phyloP scores from a whole-genome alignment of 2,113 vertebrate species.

The Girardinichthys multiradiatus region DNA sequence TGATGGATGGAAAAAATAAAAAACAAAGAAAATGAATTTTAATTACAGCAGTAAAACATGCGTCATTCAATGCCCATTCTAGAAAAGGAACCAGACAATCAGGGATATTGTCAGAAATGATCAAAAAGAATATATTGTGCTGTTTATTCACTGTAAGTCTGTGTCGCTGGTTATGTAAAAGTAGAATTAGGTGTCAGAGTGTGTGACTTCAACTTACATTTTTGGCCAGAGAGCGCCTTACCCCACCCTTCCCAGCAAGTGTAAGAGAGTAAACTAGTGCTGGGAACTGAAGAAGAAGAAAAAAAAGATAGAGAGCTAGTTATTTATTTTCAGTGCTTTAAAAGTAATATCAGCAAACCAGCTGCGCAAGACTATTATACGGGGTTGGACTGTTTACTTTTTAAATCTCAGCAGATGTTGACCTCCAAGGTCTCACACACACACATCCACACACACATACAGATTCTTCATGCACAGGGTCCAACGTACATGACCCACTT shows the following conservation, averaged over 20 bases:
- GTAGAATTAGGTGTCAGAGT: slow-evolving; percentile 75
- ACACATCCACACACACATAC: slow-evolving; percentile 17
- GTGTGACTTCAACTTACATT: slow-evolving; percentile 71
- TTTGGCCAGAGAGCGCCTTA: slow-evolving; percentile 80
- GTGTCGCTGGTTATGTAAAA: slow-evolving; percentile 73
- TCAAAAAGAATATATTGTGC: slow-evolving; percentile 66
- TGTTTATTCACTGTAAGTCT: slow-evolving; percentile 77
- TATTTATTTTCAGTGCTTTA: slow-evolving; percentile 65
- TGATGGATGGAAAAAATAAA: slow-evolving; percentile 35
- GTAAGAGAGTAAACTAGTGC: slow-evolving; percentile 44
- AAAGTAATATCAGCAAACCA: slow-evolving; percentile 37
- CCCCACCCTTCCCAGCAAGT: slow-evolving; percentile 60
- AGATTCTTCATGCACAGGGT: slow-evolving; percentile 61
- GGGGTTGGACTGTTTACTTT: slow-evolving; percentile 38
- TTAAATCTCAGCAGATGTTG: slow-evolving; percentile 50
- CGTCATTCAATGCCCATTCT: slow-evolving; percentile 45
- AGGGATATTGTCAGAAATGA: slow-evolving; percentile 78
- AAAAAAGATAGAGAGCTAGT: slow-evolving; percentile 34
- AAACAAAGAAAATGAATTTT: slow-evolving; percentile 51
- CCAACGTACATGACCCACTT: slow-evolving; percentile 54
- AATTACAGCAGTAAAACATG: slow-evolving; percentile 55
- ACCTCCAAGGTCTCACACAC: slow-evolving; percentile 35
- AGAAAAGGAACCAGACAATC: slow-evolving; percentile 76
- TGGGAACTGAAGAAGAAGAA: slow-evolving; percentile 40
- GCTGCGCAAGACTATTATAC: slow-evolving; percentile 34